Percentiles rank a stretch among this genome's conserved stretches.
phyloP scores from a whole-genome alignment of 2,113 vertebrate genomes.

The Pitta sordida region DNA sequence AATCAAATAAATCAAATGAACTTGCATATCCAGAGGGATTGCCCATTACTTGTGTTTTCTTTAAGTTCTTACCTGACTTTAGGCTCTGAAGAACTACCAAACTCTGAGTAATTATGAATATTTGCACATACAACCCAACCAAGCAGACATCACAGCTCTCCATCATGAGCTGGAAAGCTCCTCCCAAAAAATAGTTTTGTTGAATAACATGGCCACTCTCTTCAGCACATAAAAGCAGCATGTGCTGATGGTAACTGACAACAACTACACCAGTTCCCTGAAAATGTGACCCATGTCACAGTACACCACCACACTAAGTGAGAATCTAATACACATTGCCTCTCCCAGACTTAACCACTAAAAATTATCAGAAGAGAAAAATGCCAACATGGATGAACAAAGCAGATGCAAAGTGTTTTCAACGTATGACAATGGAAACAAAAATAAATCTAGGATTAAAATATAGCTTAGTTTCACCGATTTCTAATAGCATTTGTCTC shows the following conservation, averaged over 20 bases:
- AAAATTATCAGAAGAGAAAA: not conserved
- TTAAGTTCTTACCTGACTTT: not conserved
- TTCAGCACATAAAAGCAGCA: not conserved
- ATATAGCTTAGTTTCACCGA: constrained; percentile 20
- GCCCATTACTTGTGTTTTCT: constrained; percentile 3
- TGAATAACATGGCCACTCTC: not conserved
- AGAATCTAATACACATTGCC: not conserved
- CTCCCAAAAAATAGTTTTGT: not conserved
- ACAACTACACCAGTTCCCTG: not conserved
- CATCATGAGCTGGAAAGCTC: not conserved
- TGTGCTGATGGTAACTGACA: not conserved
- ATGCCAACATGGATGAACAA: not conserved
- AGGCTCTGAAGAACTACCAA: not conserved
- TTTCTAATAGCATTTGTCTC: constrained; percentile 47
- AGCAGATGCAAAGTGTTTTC: not conserved
- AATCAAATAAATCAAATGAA: constrained; percentile 57
- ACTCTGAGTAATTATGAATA: not conserved
- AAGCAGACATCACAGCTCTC: not conserved
- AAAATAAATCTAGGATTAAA: constrained; percentile 60
- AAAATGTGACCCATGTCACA: not conserved
- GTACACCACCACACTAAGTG: not conserved
- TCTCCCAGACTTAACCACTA: not conserved
- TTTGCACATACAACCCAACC: not conserved
- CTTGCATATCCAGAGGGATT: not conserved
- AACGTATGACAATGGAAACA: not conserved